A percentile compares a stretch with the other conserved stretches of the same genome.
These are phyloP conservation scores for Cotesia typhae DNA, from an alignment of 1,140 invertebrate genomes.

Conservation along the genomic window DNA sequence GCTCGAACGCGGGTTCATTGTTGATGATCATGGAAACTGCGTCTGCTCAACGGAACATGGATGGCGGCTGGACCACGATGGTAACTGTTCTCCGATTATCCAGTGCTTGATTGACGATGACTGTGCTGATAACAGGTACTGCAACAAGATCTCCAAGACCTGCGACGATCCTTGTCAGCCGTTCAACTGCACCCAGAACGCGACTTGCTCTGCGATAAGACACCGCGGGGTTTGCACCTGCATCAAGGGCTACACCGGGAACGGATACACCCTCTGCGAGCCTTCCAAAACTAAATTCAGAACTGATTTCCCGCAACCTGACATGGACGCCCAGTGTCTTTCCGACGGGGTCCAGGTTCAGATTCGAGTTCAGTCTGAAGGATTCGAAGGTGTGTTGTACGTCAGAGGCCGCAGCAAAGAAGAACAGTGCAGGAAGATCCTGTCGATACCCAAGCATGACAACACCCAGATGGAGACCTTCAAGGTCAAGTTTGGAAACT, in stretches of 20 bases:
- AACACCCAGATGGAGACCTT: slow-evolving; percentile 75
- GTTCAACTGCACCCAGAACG: slow-evolving; percentile 78
- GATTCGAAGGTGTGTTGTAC: slow-evolving; percentile 91
- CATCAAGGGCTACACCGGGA: slow-evolving; percentile 74
- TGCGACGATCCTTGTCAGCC: slow-evolving; percentile 80
- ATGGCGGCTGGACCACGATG: slow-evolving; percentile 72
- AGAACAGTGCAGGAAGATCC: slow-evolving; percentile 83
- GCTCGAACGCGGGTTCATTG: slow-evolving; percentile 76
- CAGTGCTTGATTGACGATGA: slow-evolving; percentile 79
- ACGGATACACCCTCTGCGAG: slow-evolving; percentile 75
- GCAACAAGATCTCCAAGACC: slow-evolving; percentile 72
- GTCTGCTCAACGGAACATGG: slow-evolving; percentile 78
- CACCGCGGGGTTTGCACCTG: slow-evolving; percentile 83
- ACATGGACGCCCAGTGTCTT: slow-evolving; percentile 87
- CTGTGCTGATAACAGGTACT: slow-evolving; percentile 80
- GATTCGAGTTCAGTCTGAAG: slow-evolving; percentile 79
- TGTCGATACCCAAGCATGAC: slow-evolving; percentile 75
- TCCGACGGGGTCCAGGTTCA: slow-evolving; percentile 91
- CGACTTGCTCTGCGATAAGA: slow-evolving; percentile 80
- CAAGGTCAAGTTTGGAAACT: slow-evolving; percentile 90
- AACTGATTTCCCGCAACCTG: slow-evolving; percentile 85
- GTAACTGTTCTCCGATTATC: slow-evolving; percentile 71
- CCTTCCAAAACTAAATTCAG: slow-evolving; percentile 63
- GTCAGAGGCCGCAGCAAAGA: slow-evolving; percentile 95
- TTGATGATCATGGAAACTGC: slow-evolving; percentile 80